Evolutionary conservation across 1,140 invertebrate genomes (phyloP).

Genomic region (Metaphire vulgaris): DNA sequence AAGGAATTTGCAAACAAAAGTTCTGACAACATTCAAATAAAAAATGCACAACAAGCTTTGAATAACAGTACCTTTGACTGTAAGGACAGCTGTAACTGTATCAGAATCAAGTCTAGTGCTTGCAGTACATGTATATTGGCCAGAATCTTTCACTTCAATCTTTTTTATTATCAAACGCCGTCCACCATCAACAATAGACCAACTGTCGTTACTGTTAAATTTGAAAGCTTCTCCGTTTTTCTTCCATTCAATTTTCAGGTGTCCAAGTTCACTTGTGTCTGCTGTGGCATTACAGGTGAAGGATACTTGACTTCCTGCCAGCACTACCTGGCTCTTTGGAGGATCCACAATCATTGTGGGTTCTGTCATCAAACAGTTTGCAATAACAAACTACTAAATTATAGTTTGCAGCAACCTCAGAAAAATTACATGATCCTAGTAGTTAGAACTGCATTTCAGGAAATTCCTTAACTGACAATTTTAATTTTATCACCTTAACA

Average conservation of each 20-base stretch:
- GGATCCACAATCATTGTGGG: conserved; percentile 10
- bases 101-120: conserved; percentile 78
- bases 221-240: conserved; percentile 76
- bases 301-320: conserved; percentile 24
- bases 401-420: no score
- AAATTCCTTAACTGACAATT: no score
- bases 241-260: conserved; percentile 76
- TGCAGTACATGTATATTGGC: conserved; percentile 91
- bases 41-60: no score
- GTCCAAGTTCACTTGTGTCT: conserved; percentile 27
- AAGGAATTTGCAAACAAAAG: no score
- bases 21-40: no score
- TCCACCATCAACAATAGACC: conserved; percentile 57
- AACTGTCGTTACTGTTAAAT: conserved; percentile 69
- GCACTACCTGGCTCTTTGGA: conserved; percentile 21
- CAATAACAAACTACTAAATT: no score
- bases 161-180: conserved; percentile 88
- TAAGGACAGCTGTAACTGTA: conserved; percentile 74
- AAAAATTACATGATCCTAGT: no score
- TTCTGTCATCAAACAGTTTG: conserved; percentile 16
- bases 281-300: conserved; percentile 34
- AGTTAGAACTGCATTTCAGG: no score
- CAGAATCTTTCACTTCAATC: conserved; percentile 86
- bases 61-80: conserved; percentile 84
- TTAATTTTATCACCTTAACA: no score